These are phyloP conservation scores for Colletes gigas DNA, from an alignment of 1,140 invertebrate genomes.

Conservation along the genomic window DNA sequence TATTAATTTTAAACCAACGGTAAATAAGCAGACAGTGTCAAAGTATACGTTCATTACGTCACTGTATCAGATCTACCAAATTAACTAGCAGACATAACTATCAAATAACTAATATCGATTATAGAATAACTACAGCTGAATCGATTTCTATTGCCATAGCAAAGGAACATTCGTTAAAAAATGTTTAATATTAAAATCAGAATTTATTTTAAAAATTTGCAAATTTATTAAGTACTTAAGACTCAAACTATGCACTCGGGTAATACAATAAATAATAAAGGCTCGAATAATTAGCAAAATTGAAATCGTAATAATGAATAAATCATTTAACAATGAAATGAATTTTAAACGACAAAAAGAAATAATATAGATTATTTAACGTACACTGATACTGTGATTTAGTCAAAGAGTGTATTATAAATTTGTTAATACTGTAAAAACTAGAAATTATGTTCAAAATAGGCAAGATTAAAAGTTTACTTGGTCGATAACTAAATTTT, in stretches of 20 bases:
- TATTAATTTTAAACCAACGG: conserved; percentile 43
- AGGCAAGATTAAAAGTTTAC: not conserved
- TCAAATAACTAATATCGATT: conserved; percentile 66
- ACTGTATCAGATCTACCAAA: conserved; percentile 75
- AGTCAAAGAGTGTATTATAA: not conserved
- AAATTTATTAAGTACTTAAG: not conserved
- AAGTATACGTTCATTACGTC: conserved; percentile 53
- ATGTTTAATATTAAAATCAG: not conserved
- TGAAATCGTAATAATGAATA: not conserved
- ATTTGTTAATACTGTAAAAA: not conserved
- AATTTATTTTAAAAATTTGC: not conserved
- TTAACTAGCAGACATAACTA: conserved; percentile 76
- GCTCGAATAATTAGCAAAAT: not conserved
- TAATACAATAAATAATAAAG: not conserved
- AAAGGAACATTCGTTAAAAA: not conserved
- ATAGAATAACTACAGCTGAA: conserved; percentile 45
- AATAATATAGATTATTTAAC: not conserved
- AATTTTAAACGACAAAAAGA: no score
- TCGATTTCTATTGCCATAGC: not conserved
- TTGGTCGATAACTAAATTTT: not conserved
- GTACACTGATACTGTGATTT: not conserved
- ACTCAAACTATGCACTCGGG: not conserved
- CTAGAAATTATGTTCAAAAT: not conserved
- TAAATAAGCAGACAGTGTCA: conserved; percentile 54
- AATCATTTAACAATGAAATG: no score